Evolutionary conservation across 1,140 invertebrate species (phyloP).

Genomic region (Papilio xuthus): DNA sequence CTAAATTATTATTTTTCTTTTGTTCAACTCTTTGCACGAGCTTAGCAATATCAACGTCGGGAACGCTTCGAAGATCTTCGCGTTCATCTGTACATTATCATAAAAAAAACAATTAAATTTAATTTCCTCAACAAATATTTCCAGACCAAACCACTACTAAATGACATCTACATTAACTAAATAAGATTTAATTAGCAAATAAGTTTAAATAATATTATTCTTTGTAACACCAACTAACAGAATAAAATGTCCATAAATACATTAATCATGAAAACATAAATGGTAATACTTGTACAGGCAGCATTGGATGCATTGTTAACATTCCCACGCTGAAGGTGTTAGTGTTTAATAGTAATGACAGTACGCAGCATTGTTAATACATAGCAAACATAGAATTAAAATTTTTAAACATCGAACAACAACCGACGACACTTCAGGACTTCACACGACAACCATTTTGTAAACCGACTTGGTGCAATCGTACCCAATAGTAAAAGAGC

Average conservation of each 20-base stretch:
- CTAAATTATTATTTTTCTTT: conserved; percentile 67
- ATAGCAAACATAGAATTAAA: conserved; percentile 29
- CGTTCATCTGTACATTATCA: conserved; percentile 67
- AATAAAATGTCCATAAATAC: not conserved
- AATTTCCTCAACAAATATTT: not conserved
- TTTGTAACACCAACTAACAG: not conserved
- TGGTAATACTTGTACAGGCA: not conserved
- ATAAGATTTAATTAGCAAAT: not conserved
- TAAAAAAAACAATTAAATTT: not conserved
- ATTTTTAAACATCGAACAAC: conserved; percentile 41
- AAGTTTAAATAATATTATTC: not conserved
- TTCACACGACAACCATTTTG: conserved; percentile 49
- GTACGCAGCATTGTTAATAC: conserved; percentile 34
- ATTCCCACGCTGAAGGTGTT: conserved; percentile 37
- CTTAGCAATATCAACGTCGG: conserved; percentile 74
- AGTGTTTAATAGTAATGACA: conserved; percentile 30
- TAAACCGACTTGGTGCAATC: conserved; percentile 51
- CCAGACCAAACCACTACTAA: not conserved
- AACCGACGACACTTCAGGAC: conserved; percentile 44
- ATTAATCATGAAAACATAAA: conserved; percentile 28
- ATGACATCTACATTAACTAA: not conserved
- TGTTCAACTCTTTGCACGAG: conserved; percentile 66
- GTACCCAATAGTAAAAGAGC: conserved; percentile 68
- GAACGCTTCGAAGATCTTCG: conserved; percentile 73
- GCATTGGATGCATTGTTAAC: conserved; percentile 27